Conservation (phyloP, 2,113 vertebrate genomes). For the Python bivittatus region DNA sequence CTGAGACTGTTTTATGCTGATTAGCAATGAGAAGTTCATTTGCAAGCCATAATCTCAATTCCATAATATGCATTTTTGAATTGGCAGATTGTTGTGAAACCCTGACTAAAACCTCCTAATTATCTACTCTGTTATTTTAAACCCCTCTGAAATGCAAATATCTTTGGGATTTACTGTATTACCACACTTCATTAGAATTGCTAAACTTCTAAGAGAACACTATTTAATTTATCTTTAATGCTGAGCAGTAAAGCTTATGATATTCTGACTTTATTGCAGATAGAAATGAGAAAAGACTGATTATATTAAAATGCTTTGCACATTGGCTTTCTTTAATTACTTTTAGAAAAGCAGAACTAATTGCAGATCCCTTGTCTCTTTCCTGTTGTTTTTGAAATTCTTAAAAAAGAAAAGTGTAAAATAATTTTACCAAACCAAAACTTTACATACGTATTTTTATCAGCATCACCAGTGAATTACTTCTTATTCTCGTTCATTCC, state of each 20-base stretch:
- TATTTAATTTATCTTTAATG: slow-evolving; percentile 16
- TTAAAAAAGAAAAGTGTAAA: not conserved
- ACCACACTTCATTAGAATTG: not conserved
- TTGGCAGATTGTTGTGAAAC: not conserved
- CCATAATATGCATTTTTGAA: not conserved
- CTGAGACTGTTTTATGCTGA: not conserved
- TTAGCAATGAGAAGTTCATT: not conserved
- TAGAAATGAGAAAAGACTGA: not conserved
- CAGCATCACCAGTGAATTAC: not conserved
- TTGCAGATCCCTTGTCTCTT: not conserved
- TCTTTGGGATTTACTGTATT: not conserved
- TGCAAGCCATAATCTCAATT: not conserved
- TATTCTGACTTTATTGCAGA: not conserved
- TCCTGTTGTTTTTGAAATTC: not conserved
- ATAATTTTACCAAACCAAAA: not conserved
- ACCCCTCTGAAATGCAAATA: slow-evolving; percentile 2
- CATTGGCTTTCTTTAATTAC: not conserved
- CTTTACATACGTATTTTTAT: not conserved
- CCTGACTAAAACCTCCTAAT: not conserved
- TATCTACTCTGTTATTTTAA: not conserved
- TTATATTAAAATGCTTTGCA: slow-evolving; percentile 1
- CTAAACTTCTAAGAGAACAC: not conserved
- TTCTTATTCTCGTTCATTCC: not conserved
- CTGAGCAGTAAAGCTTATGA: not conserved
- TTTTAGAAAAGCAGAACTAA: not conserved